Conservation (phyloP, 2,113 vertebrate genomes). For the Vulpes vulpes region DNA sequence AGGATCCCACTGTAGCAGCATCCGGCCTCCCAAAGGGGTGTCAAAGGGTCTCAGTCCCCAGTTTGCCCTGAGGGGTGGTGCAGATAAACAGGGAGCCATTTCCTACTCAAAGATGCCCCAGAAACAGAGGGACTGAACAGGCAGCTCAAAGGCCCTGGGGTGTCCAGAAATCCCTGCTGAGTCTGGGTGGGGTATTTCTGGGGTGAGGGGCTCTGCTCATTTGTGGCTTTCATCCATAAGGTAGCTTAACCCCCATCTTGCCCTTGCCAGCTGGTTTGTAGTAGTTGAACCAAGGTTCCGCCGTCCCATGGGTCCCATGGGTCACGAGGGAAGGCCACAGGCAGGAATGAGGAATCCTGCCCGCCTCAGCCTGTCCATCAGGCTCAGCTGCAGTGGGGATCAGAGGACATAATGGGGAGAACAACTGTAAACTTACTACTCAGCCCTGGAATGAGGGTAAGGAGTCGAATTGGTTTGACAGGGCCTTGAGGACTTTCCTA, state of each 20-base stretch:
- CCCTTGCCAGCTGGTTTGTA: not conserved
- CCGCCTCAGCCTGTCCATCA: not conserved
- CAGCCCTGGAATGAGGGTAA: not conserved
- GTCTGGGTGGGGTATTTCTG: not conserved
- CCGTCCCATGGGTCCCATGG: not conserved
- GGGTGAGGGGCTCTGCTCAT: not conserved
- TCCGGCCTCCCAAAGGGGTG: not conserved
- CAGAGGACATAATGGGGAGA: not conserved
- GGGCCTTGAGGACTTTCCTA: constrained; percentile 37
- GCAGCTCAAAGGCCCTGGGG: not conserved
- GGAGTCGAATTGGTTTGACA: not conserved
- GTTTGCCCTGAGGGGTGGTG: constrained; percentile 31
- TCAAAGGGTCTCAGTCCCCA: constrained; percentile 11
- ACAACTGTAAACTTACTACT: constrained; percentile 64
- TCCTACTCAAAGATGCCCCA: constrained; percentile 19
- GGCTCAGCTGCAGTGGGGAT: not conserved
- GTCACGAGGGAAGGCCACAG: not conserved
- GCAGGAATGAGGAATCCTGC: not conserved
- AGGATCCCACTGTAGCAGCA: not conserved
- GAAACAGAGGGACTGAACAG: not conserved
- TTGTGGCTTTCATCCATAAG: constrained; percentile 74
- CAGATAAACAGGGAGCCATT: not conserved
- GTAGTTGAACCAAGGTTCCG: constrained; percentile 3
- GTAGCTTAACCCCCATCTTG: constrained; percentile 3
- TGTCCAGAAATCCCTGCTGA: not conserved